Conservation (phyloP, 2,888 invertebrate genomes). For the Antheraea yamamai region DNA sequence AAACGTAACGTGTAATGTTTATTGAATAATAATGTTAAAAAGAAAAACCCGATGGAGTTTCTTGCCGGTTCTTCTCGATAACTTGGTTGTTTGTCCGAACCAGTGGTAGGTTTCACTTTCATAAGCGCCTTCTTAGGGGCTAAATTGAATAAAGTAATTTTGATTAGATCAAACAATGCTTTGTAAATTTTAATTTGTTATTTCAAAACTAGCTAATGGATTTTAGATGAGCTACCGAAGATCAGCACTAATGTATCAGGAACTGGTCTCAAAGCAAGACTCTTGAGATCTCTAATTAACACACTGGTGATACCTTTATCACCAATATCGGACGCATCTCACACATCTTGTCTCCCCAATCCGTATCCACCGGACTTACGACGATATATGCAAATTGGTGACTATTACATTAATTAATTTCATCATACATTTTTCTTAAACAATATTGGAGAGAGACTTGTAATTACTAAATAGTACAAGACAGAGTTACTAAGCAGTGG, state of each 20-base stretch:
- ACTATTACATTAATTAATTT: slow-evolving; percentile 23
- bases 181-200: not conserved
- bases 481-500: too few species aligned
- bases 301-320: slow-evolving; percentile 52
- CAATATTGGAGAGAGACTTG: too few species aligned
- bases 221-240: slow-evolving; percentile 51
- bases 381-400: slow-evolving; percentile 85
- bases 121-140: too few species aligned
- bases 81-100: too few species aligned
- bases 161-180: not conserved
- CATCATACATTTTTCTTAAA: not conserved
- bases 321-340: not conserved
- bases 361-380: slow-evolving; percentile 86
- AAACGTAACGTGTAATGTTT: too few species aligned
- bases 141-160: too few species aligned
- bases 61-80: too few species aligned
- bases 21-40: too few species aligned
- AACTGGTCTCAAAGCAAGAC: slow-evolving; percentile 51
- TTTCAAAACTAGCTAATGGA: not conserved
- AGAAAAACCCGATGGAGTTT: too few species aligned
- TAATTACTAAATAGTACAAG: too few species aligned
- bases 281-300: slow-evolving; percentile 51
- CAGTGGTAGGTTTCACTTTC: too few species aligned
- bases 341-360: slow-evolving; percentile 86
- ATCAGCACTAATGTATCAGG: slow-evolving; percentile 53